Base-by-base conservation (phyloP, 35 echinoderm and acorn worm species). In the Ophiothrix spiculata region DNA sequence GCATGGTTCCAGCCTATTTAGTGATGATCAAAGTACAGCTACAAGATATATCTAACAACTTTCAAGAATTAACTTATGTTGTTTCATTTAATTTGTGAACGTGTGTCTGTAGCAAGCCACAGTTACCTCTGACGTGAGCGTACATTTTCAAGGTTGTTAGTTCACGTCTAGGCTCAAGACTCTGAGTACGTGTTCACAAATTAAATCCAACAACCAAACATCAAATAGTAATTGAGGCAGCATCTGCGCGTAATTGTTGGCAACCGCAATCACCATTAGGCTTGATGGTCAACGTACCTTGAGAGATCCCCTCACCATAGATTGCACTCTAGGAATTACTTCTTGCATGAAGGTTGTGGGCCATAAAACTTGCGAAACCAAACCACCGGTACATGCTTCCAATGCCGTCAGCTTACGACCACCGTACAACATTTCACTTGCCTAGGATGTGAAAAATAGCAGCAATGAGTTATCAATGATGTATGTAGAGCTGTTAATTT, bases 311-410 rank as follows among this genome's bases (percentile, higher is more conserved):
- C 38, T 32, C 0, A 84, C 85, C 60, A 98, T 89, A 31, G 79
- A 91, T 80, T 98, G 92, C 2, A 98, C 91, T 74, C 95, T 83
- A 0, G 95, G 95, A 35, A 93, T 91, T 12, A 98, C 95, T 79
- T 98, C 95, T 77, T 93, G 92, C 95, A 98, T 98, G 64, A 98
- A 87, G 79, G 92, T 98, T 0, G 88, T 98, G 25, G 95, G 95
- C 95, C 95, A 98, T 77, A 98, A 93, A 32, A 93, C 92, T 45
- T 98, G 95, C 15, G 95, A 98, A 10, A 98, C 91, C 11, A 98
- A 86, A 37, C 95, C 95, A 74, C 85, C 84, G 0, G 91, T 79
- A 80, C 89, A 98, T 12, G 95, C 95, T 42, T 98, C 95, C 32
- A 98, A 64, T 0, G 95, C 95, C 56, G 95, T 98, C 79, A 98